Evolutionary conservation across 2,113 vertebrate species (phyloP), one percentile per base, ranked within the genome.

Genomic region (Equus przewalskii): DNA sequence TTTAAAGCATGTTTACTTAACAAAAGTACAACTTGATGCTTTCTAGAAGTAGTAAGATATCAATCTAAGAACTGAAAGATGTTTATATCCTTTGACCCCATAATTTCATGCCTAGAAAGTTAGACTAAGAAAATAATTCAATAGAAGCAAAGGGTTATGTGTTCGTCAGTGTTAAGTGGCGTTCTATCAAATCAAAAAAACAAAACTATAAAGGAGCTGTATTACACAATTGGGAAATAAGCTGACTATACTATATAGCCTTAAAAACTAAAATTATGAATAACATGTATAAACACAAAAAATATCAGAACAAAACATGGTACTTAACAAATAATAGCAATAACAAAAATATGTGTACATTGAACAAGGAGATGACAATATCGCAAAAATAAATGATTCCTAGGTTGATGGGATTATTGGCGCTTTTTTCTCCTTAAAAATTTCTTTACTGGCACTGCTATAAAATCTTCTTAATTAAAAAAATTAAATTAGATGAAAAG

Each of bases 81-180:
- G 24, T 91, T 89, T 87, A 70, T 2, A 84, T 64, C 30, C 69
- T 96, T 93, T 95, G 46, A 94, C 11, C 24, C 44, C 10, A 24
- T 54, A 91, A 89, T 81, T 94, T 14, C 21, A 95, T 24, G 86
- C 28, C 30, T 70, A 93, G 24, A 82, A 96, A 93, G 51, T 90
- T 97, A 79, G 60, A 73, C 3, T 72, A 79, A 75, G 58, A 87
- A 91, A 93, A 54, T 58, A 96, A 94, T 90, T 96, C 54, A 86
- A 33, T 54, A 73, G 8, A 95, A 67, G 16, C 30, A 94, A 96
- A 79, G 75, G 70, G 46, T 92, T 90, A 87, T 24, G 19, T 85
- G 30, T 24, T 46, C 84, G 7, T 70, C 11, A 36, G 28, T 69
- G 10, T 92, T 80, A 97, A 89, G 24, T 60, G 44, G n/a, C 94